Base-by-base conservation (phyloP, 1,140 invertebrate genomes). In the Trissolcus basalis region DNA sequence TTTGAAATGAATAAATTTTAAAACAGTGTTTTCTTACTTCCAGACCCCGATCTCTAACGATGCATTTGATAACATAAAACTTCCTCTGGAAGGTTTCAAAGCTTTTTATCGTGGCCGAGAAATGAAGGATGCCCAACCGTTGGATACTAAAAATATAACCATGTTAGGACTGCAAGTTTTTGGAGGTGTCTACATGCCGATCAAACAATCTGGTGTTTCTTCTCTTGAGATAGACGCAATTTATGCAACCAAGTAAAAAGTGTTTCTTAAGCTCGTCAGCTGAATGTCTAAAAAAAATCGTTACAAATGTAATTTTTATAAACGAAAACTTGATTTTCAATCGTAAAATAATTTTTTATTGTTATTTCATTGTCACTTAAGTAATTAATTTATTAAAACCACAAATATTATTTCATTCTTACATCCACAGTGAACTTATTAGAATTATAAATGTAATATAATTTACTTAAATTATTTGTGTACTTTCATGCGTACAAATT, bases 111-210 rank as follows among this genome's bases (percentile, higher is more conserved):
- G 91, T 77, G 92, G 92, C 7, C 87, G 87, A 61, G 85, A 89
- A 72, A 80, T 90, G 14, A 89, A 89, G 47, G 85, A 90, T 63
- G 89, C 89, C 5, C 88, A 91, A 78, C 88, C 89, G 1, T 80
- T 94, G 8, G 90, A 94, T 79, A 85, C 83, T 32, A 82, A 89
- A 4, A 88, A 90, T 67, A 90, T 94, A 16, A 92, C 92, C 0
- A 90, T 89, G 79, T 88, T 93, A 61, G 92, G 91, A 15, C 82
- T 94, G 39, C 92, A 93, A 87, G 87, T 92, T 79, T 92, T 91
- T 73, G 92, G 92, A 19, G 93, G 93, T n/a, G 92, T 93, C 45
- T 93, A 93, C 81, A 84, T 88, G 53, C 86, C 90, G 8, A 81
- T 90, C 7, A 93, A 93, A 82, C 93, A 93, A 80, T 89, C 84